Evolutionary conservation across 1,140 invertebrate species (phyloP).

Genomic region (Oryctes rhinoceros): DNA sequence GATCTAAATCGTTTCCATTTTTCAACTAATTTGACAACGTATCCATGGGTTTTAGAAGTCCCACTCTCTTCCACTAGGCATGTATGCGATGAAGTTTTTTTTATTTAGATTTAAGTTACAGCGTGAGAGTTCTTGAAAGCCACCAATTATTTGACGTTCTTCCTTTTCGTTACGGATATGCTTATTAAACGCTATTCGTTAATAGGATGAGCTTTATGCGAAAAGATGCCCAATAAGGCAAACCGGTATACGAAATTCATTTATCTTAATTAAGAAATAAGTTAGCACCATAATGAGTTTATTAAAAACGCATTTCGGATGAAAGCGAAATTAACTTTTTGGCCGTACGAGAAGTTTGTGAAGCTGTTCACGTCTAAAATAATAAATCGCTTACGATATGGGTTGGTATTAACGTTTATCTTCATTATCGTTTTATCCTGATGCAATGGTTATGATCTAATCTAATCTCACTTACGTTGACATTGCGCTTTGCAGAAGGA

Average conservation of each 20-base stretch:
- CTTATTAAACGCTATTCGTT: too few relatives aligned
- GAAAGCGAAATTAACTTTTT: constrained; percentile 32
- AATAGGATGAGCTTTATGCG: background rate
- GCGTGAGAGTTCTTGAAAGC: too few relatives aligned
- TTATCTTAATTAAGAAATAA: constrained; percentile 39
- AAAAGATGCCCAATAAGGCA: background rate
- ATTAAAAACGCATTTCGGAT: constrained; percentile 15
- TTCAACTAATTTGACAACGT: constrained; percentile 27
- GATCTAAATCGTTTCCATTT: constrained; percentile 12
- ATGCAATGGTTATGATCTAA: too few relatives aligned
- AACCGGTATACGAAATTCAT: background rate
- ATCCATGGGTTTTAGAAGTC: background rate
- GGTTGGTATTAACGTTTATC: background rate
- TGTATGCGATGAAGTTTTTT: too few relatives aligned
- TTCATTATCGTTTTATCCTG: background rate
- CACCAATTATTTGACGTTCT: too few relatives aligned
- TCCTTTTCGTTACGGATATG: background rate
- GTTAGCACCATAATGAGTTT: background rate
- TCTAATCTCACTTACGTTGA: too few relatives aligned
- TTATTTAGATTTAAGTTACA: too few relatives aligned
- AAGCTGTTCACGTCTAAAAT: background rate
- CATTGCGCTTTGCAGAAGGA: too few relatives aligned
- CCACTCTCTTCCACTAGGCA: background rate
- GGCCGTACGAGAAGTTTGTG: background rate
- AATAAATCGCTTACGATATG: background rate